phyloP scores from a whole-genome alignment of 1,140 invertebrate species.

The Lucilia sericata region DNA sequence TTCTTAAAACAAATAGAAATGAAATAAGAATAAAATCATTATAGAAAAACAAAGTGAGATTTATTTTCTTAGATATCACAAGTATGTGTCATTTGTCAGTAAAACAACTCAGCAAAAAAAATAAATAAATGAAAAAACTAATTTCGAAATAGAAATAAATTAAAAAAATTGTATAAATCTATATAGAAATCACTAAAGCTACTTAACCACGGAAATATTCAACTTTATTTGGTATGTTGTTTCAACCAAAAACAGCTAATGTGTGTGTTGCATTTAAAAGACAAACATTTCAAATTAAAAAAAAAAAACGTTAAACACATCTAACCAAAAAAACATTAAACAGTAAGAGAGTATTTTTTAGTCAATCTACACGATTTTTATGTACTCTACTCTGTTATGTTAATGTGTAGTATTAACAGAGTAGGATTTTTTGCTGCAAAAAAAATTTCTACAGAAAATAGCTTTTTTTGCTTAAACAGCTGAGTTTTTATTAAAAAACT shows the following conservation, averaged over 20 bases:
- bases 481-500: too few species aligned
- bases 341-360: too few species aligned
- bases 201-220: constrained; percentile 23
- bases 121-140: not conserved
- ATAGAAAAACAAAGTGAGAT: not conserved
- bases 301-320: not conserved
- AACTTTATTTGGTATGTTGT: constrained; percentile 20
- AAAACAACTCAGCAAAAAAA: not conserved
- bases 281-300: not conserved
- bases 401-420: too few species aligned
- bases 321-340: too few species aligned
- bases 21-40: not conserved
- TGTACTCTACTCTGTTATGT: too few species aligned
- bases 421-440: too few species aligned
- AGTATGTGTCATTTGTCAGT: constrained; percentile 2
- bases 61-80: constrained; percentile 1
- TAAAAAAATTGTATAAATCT: not conserved
- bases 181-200: not conserved
- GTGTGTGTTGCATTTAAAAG: not conserved
- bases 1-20: constrained; percentile 7
- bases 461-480: too few species aligned
- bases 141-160: not conserved
- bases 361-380: too few species aligned
- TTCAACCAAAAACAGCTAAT: constrained; percentile 8
- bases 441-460: too few species aligned